Conservation (phyloP, 2,113 vertebrate species). For the Coturnix japonica region DNA sequence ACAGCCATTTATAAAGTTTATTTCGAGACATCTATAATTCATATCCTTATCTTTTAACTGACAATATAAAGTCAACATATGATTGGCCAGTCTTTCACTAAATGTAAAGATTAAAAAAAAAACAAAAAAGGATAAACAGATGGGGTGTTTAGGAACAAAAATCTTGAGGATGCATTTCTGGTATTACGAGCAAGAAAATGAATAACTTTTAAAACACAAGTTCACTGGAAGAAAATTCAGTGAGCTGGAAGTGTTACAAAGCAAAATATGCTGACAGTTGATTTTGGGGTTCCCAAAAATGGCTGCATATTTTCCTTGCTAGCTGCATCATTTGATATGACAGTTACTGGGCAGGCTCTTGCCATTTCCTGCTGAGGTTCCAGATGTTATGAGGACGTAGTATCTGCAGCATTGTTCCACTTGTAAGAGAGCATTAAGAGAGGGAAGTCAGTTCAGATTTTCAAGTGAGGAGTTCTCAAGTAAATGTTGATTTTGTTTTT, state of each 20-base stretch:
- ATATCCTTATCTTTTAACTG: constrained; percentile 66
- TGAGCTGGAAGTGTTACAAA: background rate
- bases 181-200: background rate
- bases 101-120: background rate
- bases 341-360: background rate
- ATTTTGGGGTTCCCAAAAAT: background rate
- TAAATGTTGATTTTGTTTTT: background rate
- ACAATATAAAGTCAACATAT: constrained; percentile 47
- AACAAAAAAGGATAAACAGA: background rate
- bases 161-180: background rate
- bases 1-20: constrained; percentile 75
- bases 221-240: background rate
- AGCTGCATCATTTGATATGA: background rate
- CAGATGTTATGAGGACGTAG: background rate
- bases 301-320: background rate
- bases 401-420: background rate
- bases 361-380: background rate
- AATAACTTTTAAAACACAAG: background rate
- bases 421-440: background rate
- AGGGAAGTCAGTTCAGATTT: constrained; percentile 46
- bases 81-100: constrained; percentile 5
- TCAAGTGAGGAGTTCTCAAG: constrained; percentile 35
- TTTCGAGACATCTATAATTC: constrained; percentile 78
- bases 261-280: background rate
- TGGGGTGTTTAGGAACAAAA: background rate